These are phyloP conservation scores for Boloria selene DNA, from an alignment of 2,888 invertebrate genomes.

Conservation along the genomic window DNA sequence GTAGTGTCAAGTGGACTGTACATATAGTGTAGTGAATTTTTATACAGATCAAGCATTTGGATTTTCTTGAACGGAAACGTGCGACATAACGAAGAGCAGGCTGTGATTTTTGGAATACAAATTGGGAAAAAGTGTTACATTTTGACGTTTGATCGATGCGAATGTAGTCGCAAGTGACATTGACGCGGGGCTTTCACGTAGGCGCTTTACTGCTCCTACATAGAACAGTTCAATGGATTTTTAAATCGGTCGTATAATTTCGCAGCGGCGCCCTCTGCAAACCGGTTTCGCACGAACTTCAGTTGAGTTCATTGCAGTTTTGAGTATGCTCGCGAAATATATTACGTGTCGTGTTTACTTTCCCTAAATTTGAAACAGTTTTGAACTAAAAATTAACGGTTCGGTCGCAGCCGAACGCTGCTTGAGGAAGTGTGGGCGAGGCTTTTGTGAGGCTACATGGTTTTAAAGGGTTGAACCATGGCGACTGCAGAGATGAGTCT, in stretches of 20 bases:
- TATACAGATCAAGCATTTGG: slow-evolving; percentile 53
- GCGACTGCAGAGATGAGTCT: slow-evolving; percentile 82
- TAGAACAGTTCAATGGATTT: slow-evolving; percentile 51
- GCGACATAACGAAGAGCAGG: slow-evolving; percentile 52
- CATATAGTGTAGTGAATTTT: slow-evolving; percentile 62
- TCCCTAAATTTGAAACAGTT: slow-evolving; percentile 52
- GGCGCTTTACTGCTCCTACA: slow-evolving; percentile 44
- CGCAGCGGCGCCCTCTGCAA: slow-evolving; percentile 67
- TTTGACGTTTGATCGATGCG: slow-evolving; percentile 67
- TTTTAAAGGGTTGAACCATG: slow-evolving; percentile 74
- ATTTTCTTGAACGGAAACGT: slow-evolving; percentile 57
- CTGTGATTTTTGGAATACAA: slow-evolving; percentile 59
- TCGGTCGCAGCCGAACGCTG: slow-evolving; percentile 43
- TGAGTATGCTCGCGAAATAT: slow-evolving; percentile 61
- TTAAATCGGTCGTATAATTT: slow-evolving; percentile 50
- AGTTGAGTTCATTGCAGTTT: slow-evolving; percentile 54
- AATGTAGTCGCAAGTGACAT: slow-evolving; percentile 61
- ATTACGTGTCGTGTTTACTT: slow-evolving; percentile 73
- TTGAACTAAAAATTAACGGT: slow-evolving; percentile 29
- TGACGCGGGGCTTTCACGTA: slow-evolving; percentile 52
- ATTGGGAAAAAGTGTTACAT: slow-evolving; percentile 49
- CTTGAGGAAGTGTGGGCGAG: slow-evolving; percentile 43
- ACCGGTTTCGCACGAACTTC: slow-evolving; percentile 60
- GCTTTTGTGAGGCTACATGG: slow-evolving; percentile 59
- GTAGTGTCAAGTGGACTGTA: slow-evolving; percentile 59